Base-by-base conservation (phyloP, 2,888 invertebrate species). In the Steinernema scapterisci region DNA sequence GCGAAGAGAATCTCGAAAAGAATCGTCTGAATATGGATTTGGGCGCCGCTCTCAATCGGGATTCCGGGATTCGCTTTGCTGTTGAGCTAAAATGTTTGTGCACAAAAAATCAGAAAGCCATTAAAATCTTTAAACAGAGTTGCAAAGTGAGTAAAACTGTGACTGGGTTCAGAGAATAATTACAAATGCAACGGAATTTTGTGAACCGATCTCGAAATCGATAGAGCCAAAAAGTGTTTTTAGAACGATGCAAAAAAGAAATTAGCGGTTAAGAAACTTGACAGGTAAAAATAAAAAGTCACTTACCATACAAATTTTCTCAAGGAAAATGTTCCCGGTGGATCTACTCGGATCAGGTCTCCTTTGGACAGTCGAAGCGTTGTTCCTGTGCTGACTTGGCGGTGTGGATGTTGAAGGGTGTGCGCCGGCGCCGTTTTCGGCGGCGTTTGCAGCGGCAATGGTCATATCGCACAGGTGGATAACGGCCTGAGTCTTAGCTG, bases 51-150 rank as follows among this genome's bases (percentile, higher is more conserved):
- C n/a, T 63, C 63, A 13, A 63, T 63, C 31, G 63, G 63, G 6
- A 63, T 63, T n/a, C 63, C 63, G 7, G 63, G 63, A 31, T 63
- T 63, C 63, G 63, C 63, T 25, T 63, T 63, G 31, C 31, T 31
- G 63, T 63, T 63, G 16, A 63, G 63, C 63, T 63, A 16, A 38
- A 52, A 23, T 11, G 52, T 38, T 38, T 38, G 38, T 38, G 9
- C 5, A 9, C 38, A n/a, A n/a, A n/a, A n/a, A n/a, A n/a, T n/a
- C n/a, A n/a, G n/a, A n/a, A n/a, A n/a, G n/a, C n/a, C n/a, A n/a
- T n/a, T n/a, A n/a, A n/a, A n/a, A n/a, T n/a, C n/a, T n/a, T n/a
- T n/a, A n/a, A n/a, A n/a, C n/a, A n/a, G n/a, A n/a, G n/a, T n/a
- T n/a, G n/a, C n/a, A n/a, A n/a, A n/a, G n/a, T n/a, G n/a, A n/a